Base-by-base conservation (phyloP, 2,113 vertebrate genomes). In the Limanda limanda region DNA sequence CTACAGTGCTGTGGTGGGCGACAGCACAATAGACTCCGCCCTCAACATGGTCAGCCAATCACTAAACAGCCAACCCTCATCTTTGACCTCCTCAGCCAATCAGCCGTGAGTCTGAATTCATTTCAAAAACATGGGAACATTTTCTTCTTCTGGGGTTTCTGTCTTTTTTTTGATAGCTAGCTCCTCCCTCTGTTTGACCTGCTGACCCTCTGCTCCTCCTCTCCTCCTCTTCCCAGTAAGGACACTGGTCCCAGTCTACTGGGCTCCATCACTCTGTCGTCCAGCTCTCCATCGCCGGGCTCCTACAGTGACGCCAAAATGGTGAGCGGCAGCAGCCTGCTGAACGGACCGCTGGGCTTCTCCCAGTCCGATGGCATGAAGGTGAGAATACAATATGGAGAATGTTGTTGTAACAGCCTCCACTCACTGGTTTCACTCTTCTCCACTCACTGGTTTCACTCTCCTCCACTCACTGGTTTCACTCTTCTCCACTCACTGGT, bases 271-370 rank as follows among this genome's bases (percentile, higher is more conserved):
- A 92, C 92, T 63, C 88, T 96, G 89, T 92, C 95, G 2, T 94
- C 96, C 79, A 95, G 93, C 81, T 96, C 96, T 2, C 95, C 96
- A 0, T 95, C 95, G 0, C 94, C 95, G 1, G 88, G 78, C 45
- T 95, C 93, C 42, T 97, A 96, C 91, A 95, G 91, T 18, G 96
- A 97, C 8, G 93, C 93, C 79, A 97, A 97, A 83, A 74, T 93
- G 1, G 75, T 31, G 40, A 90, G 93, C 37, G 86, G 94, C 18
- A 76, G 94, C 70, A 79, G 92, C 67, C 92, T 96, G 54, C 92
- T 97, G 77, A 97, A 97, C 0, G 96, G 96, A 1, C 96, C 96
- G 0, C 94, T 95, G 15, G 96, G 95, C 63, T 97, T 96, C 88
- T 95, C 93, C 5, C 88, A 95, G 35, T 65, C 95, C 0, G 95